Conservation (phyloP, 2,797 vertebrate genomes). For the Somateria mollissima region DNA sequence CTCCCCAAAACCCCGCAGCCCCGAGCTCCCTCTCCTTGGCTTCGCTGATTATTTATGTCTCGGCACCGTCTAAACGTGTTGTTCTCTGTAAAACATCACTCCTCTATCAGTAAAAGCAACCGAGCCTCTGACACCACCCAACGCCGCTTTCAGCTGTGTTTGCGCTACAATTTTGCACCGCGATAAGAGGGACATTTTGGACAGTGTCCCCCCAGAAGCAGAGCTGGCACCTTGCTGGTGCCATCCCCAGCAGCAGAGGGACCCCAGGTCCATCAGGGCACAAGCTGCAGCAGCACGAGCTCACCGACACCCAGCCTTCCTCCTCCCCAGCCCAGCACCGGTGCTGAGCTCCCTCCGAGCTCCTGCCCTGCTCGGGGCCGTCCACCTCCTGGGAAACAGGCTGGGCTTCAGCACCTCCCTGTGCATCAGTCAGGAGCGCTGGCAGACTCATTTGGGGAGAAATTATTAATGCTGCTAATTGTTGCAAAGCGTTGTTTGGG, state of each 20-base stretch:
- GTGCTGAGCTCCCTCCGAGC: no score
- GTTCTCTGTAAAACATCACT: fast-evolving
- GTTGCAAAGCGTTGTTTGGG: background rate
- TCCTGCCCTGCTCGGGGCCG: background rate
- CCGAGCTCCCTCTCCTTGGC: background rate
- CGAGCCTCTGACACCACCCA: background rate
- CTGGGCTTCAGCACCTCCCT: no score
- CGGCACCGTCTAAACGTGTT: fast-evolving
- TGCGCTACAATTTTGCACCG: background rate
- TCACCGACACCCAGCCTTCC: no score
- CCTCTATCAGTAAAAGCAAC: background rate
- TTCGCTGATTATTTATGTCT: background rate
- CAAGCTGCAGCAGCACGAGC: background rate
- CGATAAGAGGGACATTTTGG: background rate
- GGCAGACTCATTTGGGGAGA: background rate
- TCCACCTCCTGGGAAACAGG: background rate
- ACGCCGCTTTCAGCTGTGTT: fast-evolving
- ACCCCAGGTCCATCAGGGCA: background rate
- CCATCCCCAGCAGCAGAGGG: background rate
- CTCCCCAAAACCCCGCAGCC: fast-evolving
- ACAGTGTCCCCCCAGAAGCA: background rate
- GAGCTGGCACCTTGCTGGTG: background rate
- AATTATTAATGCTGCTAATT: background rate
- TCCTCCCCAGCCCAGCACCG: background rate
- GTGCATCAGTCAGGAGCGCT: background rate